phyloP scores from a whole-genome alignment of 2,888 invertebrate genomes.

The Hyppa rectilinea region DNA sequence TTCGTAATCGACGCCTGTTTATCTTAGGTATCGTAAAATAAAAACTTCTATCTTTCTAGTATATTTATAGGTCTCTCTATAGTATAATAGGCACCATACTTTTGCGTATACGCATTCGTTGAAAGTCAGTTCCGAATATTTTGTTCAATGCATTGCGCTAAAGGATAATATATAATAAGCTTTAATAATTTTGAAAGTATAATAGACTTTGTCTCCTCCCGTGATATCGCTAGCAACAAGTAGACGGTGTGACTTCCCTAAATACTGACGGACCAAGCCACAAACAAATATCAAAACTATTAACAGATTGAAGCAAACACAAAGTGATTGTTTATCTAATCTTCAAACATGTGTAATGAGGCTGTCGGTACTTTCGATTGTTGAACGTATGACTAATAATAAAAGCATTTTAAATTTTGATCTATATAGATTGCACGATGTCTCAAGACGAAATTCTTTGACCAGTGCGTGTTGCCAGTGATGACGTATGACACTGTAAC shows the following conservation, averaged over 20 bases:
- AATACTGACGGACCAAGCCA: constrained; percentile 3
- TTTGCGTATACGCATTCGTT: neutral
- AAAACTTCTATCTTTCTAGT: no score
- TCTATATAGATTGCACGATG: neutral
- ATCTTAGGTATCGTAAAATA: no score
- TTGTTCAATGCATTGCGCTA: neutral
- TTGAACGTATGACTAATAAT: neutral
- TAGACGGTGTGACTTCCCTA: neutral
- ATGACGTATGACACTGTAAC: no score
- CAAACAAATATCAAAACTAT: neutral
- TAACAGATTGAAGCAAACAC: neutral
- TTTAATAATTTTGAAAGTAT: no score
- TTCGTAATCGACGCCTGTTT: no score
- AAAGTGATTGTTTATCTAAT: constrained; percentile 40
- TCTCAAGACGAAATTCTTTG: no score
- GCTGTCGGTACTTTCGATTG: constrained; percentile 17
- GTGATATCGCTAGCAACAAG: no score
- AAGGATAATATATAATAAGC: no score
- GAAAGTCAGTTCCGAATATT: neutral
- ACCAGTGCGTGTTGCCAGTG: no score
- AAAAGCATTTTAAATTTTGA: constrained; percentile 9
- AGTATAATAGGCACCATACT: neutral
- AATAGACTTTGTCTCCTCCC: no score
- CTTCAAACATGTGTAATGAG: constrained; percentile 43
- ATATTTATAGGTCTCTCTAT: neutral